Conservation (phyloP, 2,888 invertebrate species). For the Alloplasta piceator region DNA sequence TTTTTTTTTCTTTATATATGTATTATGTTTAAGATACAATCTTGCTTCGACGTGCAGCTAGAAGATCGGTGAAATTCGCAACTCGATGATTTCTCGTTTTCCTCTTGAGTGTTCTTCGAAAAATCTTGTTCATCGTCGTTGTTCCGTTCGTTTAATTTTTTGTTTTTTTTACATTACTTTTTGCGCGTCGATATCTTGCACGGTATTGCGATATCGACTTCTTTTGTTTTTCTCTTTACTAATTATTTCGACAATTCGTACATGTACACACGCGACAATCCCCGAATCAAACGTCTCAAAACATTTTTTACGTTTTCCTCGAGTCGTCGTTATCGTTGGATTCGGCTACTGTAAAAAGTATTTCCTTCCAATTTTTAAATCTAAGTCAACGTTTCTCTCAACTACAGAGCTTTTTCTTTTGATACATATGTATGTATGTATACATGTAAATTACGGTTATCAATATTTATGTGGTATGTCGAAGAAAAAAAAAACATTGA, state of each 20-base stretch:
- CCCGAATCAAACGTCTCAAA: constrained; percentile 44
- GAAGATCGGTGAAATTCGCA: constrained; percentile 71
- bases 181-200: constrained; percentile 58
- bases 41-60: constrained; percentile 78
- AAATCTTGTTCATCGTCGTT: constrained; percentile 31
- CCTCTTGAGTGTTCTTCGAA: constrained; percentile 68
- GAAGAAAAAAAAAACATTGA: constrained; percentile 59
- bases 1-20: constrained; percentile 66
- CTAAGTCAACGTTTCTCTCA: constrained; percentile 65
- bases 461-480: constrained; percentile 68
- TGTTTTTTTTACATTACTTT: constrained; percentile 27
- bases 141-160: constrained; percentile 16
- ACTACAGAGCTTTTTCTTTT: constrained; percentile 66
- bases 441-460: constrained; percentile 69
- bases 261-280: constrained; percentile 51
- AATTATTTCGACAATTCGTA: constrained; percentile 55
- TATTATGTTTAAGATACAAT: constrained; percentile 80
- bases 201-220: constrained; percentile 38
- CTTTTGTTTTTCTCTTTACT: constrained; percentile 54
- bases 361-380: constrained; percentile 54
- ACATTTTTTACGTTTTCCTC: constrained; percentile 5
- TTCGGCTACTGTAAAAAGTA: constrained; percentile 57
- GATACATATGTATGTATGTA: constrained; percentile 71
- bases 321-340: constrained; percentile 51
- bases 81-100: constrained; percentile 68